Evolutionary conservation across 2,888 invertebrate genomes (phyloP), one percentile per base, ranked within the genome.

Genomic region (Gryllus longicercus): DNA sequence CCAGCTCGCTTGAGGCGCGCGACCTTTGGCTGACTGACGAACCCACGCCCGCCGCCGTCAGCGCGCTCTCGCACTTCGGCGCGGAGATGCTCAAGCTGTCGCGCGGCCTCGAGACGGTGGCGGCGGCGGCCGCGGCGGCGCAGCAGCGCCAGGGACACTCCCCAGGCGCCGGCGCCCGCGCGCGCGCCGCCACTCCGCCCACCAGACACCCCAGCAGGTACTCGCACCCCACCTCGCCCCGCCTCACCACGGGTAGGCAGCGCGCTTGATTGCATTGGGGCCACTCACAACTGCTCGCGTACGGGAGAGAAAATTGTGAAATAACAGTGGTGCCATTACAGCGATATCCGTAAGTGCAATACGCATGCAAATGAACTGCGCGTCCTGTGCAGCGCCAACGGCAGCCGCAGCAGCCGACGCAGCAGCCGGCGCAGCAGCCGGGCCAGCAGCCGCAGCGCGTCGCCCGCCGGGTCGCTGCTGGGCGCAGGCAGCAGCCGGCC

Each of bases 41-140:
- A 85, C 93, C 93, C 74, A 92, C 93, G 82, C 94, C 94, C 50
- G 94, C 93, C 84, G 93, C 95, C 83, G 93, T 95, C 92, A 93
- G 94, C 51, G 95, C 95, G 81, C 89, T 95, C 85, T 95, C 95
- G 86, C 94, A 94, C 86, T 95, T 95, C 86, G 95, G 95, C 80
- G 94, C 94, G 74, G 94, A 95, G 90, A 94, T 95, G 95, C 89
- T 95, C 84, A 93, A 94, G 85, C 89, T 95, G 51, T 95, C 95
- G 50, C 90, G 94, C 83, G 94, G 95, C 82, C 88, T 95, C 84
- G 94, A 94, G 82, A 83, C 82, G 74, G 83, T 83, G 11, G 80
- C 79, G 3, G 80, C 18, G 16, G 11, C 76, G 49, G 51, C 51
- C 18, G 18, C 63, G 75, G 75, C 75, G 75, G 75, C 75, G 23